phyloP scores from a whole-genome alignment of 2,113 vertebrate genomes.

The Cariama cristata region DNA sequence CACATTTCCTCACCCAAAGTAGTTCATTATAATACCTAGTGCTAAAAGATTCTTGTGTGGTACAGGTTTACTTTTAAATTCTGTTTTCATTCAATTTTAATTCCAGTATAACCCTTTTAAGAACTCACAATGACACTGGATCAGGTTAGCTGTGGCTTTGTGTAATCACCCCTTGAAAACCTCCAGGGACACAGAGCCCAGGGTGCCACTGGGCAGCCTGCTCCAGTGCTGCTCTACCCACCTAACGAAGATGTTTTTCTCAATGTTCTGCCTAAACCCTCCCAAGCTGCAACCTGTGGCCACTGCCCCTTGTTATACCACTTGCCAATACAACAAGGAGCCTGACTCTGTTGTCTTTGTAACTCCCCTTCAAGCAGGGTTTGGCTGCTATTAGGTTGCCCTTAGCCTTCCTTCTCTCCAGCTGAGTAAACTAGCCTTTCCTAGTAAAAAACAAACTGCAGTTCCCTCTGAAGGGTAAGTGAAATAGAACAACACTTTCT shows the following conservation, averaged over 20 bases:
- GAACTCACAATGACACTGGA: background rate
- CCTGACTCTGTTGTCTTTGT: background rate
- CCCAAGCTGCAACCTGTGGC: background rate
- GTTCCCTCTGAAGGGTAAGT: background rate
- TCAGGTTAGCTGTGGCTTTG: background rate
- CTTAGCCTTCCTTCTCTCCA: background rate
- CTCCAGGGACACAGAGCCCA: background rate
- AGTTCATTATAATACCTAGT: background rate
- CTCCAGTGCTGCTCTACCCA: background rate
- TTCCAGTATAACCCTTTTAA: background rate
- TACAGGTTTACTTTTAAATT: background rate
- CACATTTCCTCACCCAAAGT: background rate
- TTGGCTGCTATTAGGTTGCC: background rate
- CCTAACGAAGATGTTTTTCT: background rate
- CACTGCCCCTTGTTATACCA: background rate
- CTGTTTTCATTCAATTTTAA: background rate
- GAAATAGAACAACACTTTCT: background rate
- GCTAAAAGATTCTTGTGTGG: background rate
- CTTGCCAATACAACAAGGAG: background rate
- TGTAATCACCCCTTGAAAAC: background rate
- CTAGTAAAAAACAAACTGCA: background rate
- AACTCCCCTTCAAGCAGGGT: background rate
- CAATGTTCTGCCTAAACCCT: background rate
- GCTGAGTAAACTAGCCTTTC: background rate
- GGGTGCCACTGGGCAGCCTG: background rate